Evolutionary conservation across 1,140 invertebrate species (phyloP).

Genomic region (Tetraneura akinire): DNA sequence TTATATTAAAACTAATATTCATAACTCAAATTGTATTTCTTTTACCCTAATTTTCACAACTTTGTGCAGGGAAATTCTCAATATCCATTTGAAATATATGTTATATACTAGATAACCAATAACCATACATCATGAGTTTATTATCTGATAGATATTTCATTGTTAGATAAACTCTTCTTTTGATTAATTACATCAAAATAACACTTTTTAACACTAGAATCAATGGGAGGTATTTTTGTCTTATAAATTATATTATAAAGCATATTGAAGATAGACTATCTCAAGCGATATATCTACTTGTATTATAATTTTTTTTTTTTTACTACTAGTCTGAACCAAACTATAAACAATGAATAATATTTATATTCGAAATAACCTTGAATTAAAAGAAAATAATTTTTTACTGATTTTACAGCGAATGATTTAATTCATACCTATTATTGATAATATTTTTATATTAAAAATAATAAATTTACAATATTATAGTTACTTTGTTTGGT

Average conservation of each 20-base stretch:
- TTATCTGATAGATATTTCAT: neutral
- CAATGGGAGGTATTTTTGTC: conserved; percentile 24
- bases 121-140: too few relatives aligned
- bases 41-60: neutral
- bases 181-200: neutral
- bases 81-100: neutral
- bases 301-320: neutral
- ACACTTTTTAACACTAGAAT: neutral
- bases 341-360: neutral
- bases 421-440: too few relatives aligned
- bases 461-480: too few relatives aligned
- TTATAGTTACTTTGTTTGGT: too few relatives aligned
- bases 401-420: neutral
- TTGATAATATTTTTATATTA: too few relatives aligned
- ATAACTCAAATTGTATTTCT: neutral
- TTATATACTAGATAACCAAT: too few relatives aligned
- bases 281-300: too few relatives aligned
- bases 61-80: neutral
- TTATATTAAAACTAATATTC: too few relatives aligned
- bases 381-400: conserved; percentile 5
- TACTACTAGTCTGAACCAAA: neutral
- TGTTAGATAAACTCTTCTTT: neutral
- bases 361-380: neutral
- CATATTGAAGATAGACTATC: neutral
- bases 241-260: neutral